A percentile compares a stretch with the other conserved stretches of the same genome.
These are phyloP conservation scores for Scytalopus superciliaris DNA, from an alignment of 2,113 vertebrate genomes.

Conservation along the genomic window DNA sequence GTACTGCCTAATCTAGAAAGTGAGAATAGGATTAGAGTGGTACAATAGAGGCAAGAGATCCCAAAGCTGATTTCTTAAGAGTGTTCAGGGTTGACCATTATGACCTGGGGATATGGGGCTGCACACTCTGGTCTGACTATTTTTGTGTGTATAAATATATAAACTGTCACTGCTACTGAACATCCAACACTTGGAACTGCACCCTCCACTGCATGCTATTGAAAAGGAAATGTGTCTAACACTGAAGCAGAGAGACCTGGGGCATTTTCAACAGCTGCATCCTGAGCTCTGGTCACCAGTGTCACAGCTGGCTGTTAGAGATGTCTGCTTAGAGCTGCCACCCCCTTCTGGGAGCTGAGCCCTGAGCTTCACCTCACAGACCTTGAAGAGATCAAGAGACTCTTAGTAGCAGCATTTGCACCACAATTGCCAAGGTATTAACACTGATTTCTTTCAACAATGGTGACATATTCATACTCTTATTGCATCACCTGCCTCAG, in stretches of 20 bases:
- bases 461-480: background rate
- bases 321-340: background rate
- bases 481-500: background rate
- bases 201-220: background rate
- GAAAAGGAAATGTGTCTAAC: background rate
- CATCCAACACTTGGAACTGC: background rate
- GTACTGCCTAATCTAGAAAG: background rate
- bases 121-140: background rate
- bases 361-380: background rate
- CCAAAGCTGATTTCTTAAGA: background rate
- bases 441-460: background rate
- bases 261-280: background rate
- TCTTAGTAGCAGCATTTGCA: background rate
- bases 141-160: fast-evolving
- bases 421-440: background rate
- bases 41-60: background rate
- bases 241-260: background rate
- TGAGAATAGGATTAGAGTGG: background rate
- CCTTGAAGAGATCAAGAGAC: background rate
- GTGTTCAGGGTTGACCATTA: background rate
- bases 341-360: background rate
- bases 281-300: background rate
- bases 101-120: background rate
- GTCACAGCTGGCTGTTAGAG: background rate
- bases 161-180: background rate